These are phyloP conservation scores for Drosophila varians DNA, from an alignment of 1,140 invertebrate species.

Conservation along the genomic window DNA sequence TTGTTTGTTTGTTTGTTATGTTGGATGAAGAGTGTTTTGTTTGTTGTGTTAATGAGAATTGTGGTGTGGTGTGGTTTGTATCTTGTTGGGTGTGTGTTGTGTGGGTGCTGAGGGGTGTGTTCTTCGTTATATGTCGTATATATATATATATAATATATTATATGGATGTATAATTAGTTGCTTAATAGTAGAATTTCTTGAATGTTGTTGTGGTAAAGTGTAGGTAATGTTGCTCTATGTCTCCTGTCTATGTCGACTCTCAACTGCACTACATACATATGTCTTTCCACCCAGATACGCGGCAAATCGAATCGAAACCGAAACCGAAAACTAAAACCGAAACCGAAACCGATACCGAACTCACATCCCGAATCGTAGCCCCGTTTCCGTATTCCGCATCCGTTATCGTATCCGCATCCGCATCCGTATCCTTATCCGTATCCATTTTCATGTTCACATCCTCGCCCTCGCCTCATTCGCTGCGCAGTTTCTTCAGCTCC, in stretches of 20 bases:
- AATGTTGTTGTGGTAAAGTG: conserved; percentile 82
- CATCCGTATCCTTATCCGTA: conserved; percentile 12
- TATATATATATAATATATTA: conserved; percentile 81
- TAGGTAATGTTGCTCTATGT: conserved; percentile 80
- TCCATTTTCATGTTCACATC: conserved; percentile 23
- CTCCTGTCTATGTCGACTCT: conserved; percentile 63
- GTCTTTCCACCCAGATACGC: conserved; percentile 79
- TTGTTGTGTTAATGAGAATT: conserved; percentile 11
- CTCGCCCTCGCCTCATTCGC: conserved; percentile 65
- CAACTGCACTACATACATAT: conserved; percentile 80
- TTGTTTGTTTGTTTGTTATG: conserved; percentile 21
- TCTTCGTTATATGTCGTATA: conserved; percentile 64
- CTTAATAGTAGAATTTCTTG: conserved; percentile 81
- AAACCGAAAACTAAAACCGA: too few relatives aligned
- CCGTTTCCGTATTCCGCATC: conserved; percentile 15
- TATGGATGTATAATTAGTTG: conserved; percentile 80
- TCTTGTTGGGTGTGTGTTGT: conserved; percentile 20
- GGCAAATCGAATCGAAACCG: too few relatives aligned
- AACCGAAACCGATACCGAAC: neutral
- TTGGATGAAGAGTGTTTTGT: neutral
- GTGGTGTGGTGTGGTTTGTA: conserved; percentile 4
- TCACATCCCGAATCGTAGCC: conserved; percentile 23
- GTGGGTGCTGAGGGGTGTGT: conserved; percentile 30
- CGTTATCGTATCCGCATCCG: conserved; percentile 20
- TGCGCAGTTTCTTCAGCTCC: conserved; percentile 81